Evolutionary conservation across 2,113 vertebrate genomes (phyloP).

Genomic region (Myotis lucifugus): DNA sequence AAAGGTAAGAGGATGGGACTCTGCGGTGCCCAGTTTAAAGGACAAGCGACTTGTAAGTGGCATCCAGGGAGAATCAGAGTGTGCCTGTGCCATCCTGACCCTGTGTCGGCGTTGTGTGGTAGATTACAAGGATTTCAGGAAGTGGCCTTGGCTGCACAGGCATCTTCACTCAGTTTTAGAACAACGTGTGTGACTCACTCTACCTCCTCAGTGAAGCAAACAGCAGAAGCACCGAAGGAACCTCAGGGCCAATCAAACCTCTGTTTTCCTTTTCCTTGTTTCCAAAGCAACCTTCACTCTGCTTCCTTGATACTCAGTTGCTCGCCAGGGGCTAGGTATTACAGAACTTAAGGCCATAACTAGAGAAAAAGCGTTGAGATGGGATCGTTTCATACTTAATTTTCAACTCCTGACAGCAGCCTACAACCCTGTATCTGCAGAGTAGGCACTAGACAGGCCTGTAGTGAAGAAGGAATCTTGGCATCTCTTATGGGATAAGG

Average conservation of each 20-base stretch:
- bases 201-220: background rate
- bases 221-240: background rate
- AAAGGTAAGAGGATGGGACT: background rate
- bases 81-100: rapidly evolving
- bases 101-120: background rate
- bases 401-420: background rate
- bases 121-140: background rate
- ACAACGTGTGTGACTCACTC: background rate
- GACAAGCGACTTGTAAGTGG: too few relatives aligned
- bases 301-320: background rate
- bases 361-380: background rate
- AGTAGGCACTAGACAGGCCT: background rate
- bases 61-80: background rate
- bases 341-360: rapidly evolving
- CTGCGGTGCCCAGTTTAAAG: background rate
- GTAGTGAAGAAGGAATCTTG: background rate
- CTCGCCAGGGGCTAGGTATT: too few relatives aligned
- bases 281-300: background rate
- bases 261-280: background rate
- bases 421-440: background rate
- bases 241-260: background rate
- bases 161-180: background rate
- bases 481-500: background rate
- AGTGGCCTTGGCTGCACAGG: background rate
- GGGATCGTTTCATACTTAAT: background rate